These are phyloP conservation scores for Lydus trimaculatus DNA, from an alignment of 2,888 invertebrate species.

Conservation along the genomic window DNA sequence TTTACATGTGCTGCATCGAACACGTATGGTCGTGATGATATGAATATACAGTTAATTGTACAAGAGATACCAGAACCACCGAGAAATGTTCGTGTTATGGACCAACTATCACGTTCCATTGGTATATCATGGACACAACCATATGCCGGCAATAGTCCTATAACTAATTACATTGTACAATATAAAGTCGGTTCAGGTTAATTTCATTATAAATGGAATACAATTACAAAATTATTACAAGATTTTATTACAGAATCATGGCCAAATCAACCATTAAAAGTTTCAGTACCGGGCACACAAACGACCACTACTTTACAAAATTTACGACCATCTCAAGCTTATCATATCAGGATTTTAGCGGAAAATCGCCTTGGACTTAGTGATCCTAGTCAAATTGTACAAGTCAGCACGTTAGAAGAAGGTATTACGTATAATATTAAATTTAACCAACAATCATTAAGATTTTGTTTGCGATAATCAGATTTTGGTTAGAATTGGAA, in stretches of 20 bases:
- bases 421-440: slow-evolving; percentile 56
- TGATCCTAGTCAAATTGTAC: slow-evolving; percentile 84
- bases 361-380: slow-evolving; percentile 90
- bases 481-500: neutral
- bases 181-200: slow-evolving; percentile 85
- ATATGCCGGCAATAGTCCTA: slow-evolving; percentile 87
- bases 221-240: neutral
- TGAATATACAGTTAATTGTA: slow-evolving; percentile 88
- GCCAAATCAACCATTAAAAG: slow-evolving; percentile 83
- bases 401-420: slow-evolving; percentile 87
- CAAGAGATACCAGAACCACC: slow-evolving; percentile 93
- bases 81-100: slow-evolving; percentile 82
- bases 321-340: slow-evolving; percentile 84
- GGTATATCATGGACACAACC: slow-evolving; percentile 91
- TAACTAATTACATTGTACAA: slow-evolving; percentile 87
- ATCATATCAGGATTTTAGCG: slow-evolving; percentile 87
- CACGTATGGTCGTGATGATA: slow-evolving; percentile 88
- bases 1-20: slow-evolving; percentile 90
- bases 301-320: slow-evolving; percentile 82
- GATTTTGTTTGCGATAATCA: neutral
- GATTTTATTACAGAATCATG: slow-evolving; percentile 70
- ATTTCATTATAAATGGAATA: neutral
- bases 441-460: neutral
- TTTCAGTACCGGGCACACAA: slow-evolving; percentile 83
- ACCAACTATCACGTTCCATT: slow-evolving; percentile 83